A percentile compares a stretch with the other conserved stretches of the same genome.
Evolutionary conservation across 2,113 vertebrate species (phyloP).

Genomic region (Pseudorhombus dupliciocellatus): DNA sequence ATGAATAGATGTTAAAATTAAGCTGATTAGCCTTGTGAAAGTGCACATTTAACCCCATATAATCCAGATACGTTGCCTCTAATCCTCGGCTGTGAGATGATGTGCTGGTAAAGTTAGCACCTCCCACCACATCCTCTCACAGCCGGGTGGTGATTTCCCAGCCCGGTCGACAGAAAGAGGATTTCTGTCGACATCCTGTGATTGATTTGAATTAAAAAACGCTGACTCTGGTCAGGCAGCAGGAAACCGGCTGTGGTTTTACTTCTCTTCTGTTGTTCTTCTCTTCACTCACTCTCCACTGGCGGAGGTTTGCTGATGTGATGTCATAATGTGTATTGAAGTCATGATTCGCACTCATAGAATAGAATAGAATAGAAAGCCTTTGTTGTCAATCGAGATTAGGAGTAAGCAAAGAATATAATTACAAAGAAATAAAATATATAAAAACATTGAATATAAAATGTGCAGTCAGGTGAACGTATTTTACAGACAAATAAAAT

Average conservation of each 20-base stretch:
- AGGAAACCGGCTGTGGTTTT: not conserved
- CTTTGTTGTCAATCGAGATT: too few species aligned
- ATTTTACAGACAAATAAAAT: too few species aligned
- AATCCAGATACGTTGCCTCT: not conserved
- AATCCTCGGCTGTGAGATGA: not conserved
- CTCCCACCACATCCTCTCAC: not conserved
- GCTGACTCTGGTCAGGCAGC: not conserved
- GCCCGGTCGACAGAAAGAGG: constrained; percentile 31
- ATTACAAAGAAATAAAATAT: too few species aligned
- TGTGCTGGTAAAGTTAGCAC: not conserved
- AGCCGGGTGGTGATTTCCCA: constrained; percentile 19
- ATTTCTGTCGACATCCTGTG: constrained; percentile 33
- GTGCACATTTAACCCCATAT: not conserved
- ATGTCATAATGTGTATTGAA: too few species aligned
- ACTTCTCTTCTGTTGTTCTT: not conserved
- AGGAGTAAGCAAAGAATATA: too few species aligned
- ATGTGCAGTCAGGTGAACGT: too few species aligned
- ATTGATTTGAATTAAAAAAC: not conserved
- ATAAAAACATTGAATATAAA: too few species aligned
- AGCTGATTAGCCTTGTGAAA: constrained; percentile 20
- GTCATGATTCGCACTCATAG: too few species aligned
- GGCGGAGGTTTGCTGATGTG: too few species aligned
- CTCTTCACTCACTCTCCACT: not conserved
- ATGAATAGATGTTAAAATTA: constrained; percentile 5
- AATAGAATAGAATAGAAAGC: too few species aligned